These are phyloP conservation scores for Zaprionus obscuricornis DNA, from an alignment of 2,888 invertebrate genomes.

Conservation along the genomic window DNA sequence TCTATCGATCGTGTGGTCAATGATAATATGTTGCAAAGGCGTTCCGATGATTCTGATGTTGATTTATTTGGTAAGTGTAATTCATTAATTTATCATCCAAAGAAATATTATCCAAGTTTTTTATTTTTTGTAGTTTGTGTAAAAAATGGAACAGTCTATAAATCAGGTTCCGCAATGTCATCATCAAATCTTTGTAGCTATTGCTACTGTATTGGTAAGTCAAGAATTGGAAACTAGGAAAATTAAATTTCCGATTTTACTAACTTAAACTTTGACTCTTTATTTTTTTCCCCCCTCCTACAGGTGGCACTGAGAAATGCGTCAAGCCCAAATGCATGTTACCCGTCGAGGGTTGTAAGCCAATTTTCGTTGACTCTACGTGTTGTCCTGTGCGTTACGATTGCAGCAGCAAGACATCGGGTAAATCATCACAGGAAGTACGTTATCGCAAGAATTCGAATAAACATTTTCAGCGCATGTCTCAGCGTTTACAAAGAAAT, in stretches of 20 bases:
- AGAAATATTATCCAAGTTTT: accelerated
- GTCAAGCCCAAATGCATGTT: slow-evolving; percentile 92
- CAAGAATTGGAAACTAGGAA: too few relatives aligned
- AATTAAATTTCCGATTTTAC: too few relatives aligned
- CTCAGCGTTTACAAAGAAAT: slow-evolving; percentile 80
- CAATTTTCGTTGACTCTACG: slow-evolving; percentile 83
- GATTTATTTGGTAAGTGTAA: slow-evolving; percentile 71
- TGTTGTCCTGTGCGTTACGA: slow-evolving; percentile 94
- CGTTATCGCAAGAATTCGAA: slow-evolving; percentile 79
- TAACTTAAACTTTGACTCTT: neutral
- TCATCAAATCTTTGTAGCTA: slow-evolving; percentile 91
- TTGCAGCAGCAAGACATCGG: slow-evolving; percentile 84
- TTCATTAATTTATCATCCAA: neutral
- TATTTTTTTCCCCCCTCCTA: neutral
- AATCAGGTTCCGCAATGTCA: slow-evolving; percentile 89
- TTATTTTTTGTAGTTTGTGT: slow-evolving; percentile 75
- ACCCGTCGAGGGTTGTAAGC: slow-evolving; percentile 86
- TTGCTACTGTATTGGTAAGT: slow-evolving; percentile 90
- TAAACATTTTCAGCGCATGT: slow-evolving; percentile 81
- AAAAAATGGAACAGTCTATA: slow-evolving; percentile 82
- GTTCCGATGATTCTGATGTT: slow-evolving; percentile 82
- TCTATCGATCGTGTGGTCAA: slow-evolving; percentile 82
- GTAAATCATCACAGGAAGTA: slow-evolving; percentile 80
- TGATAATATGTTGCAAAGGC: slow-evolving; percentile 80
- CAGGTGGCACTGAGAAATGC: slow-evolving; percentile 88